These are phyloP conservation scores for Zaprionus camerounensis DNA, from an alignment of 1,140 invertebrate genomes.

Conservation along the genomic window DNA sequence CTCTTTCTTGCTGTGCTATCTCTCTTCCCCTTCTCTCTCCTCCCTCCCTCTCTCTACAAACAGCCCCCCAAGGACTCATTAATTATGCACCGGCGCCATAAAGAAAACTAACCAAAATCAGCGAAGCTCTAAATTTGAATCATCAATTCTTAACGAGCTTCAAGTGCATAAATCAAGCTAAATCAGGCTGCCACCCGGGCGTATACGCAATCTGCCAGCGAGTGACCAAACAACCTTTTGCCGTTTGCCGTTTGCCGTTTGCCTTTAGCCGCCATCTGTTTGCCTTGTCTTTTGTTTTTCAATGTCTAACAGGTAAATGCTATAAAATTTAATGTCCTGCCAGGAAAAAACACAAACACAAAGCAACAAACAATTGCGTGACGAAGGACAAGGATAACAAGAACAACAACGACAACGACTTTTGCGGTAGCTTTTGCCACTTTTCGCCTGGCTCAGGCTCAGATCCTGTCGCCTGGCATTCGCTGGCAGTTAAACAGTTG, in stretches of 20 bases:
- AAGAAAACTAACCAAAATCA: slow-evolving; percentile 34
- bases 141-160: slow-evolving; percentile 71
- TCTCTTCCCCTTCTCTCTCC: no score
- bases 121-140: slow-evolving; percentile 46
- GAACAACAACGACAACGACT: slow-evolving; percentile 4
- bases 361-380: slow-evolving; percentile 61
- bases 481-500: slow-evolving; percentile 49
- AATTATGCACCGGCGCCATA: slow-evolving; percentile 20
- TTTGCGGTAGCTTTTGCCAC: slow-evolving; percentile 19
- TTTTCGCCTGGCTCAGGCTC: slow-evolving; percentile 33
- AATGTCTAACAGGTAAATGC: slow-evolving; percentile 70
- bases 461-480: slow-evolving; percentile 13
- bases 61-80: slow-evolving; percentile 54
- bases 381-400: slow-evolving; percentile 46
- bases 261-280: slow-evolving; percentile 28
- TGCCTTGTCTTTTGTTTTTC: slow-evolving; percentile 66
- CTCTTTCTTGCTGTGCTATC: background rate
- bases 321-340: slow-evolving; percentile 73
- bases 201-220: slow-evolving; percentile 46
- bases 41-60: slow-evolving; percentile 10
- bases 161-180: slow-evolving; percentile 66
- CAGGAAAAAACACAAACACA: slow-evolving; percentile 26
- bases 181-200: slow-evolving; percentile 33
- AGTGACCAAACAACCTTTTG: slow-evolving; percentile 53
- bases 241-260: slow-evolving; percentile 23